Conservation (phyloP, 2,888 invertebrate genomes). For the Drosophila picticornis region DNA sequence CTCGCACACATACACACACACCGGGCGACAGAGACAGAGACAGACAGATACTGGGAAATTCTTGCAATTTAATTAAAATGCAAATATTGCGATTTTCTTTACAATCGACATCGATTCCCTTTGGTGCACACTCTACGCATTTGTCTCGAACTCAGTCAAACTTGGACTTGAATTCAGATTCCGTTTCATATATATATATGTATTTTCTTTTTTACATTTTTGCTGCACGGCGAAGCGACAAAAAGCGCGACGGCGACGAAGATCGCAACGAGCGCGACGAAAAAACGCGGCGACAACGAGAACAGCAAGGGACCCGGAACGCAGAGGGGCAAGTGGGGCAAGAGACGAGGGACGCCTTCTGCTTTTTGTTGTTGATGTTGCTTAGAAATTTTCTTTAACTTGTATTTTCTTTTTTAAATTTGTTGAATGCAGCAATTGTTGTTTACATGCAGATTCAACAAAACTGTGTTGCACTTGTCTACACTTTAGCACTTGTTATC, state of each 20-base stretch:
- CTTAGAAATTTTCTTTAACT: slow-evolving; percentile 26
- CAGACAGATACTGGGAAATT: slow-evolving; percentile 46
- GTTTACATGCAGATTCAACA: slow-evolving; percentile 2
- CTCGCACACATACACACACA: slow-evolving; percentile 8
- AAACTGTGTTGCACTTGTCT: slow-evolving; percentile 7
- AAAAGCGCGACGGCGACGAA: slow-evolving; percentile 32
- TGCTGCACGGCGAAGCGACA: slow-evolving; percentile 52
- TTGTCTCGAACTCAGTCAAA: slow-evolving; percentile 33
- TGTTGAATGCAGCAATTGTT: neutral
- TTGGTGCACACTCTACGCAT: slow-evolving; percentile 13
- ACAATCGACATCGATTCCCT: slow-evolving; percentile 43
- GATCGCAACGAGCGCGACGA: slow-evolving; percentile 48
- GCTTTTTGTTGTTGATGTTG: slow-evolving; percentile 6
- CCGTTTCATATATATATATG: slow-evolving; percentile 15
- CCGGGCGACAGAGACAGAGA: neutral
- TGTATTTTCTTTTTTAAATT: neutral
- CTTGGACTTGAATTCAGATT: slow-evolving; percentile 24
- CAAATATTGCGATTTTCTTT: slow-evolving; percentile 61
- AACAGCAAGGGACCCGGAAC: slow-evolving; percentile 9
- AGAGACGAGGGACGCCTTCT: slow-evolving; percentile 3
- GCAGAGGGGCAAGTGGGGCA: neutral
- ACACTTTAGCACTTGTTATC: slow-evolving; percentile 13
- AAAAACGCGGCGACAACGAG: slow-evolving; percentile 58
- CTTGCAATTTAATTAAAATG: slow-evolving; percentile 61
- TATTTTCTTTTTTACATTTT: slow-evolving; percentile 49